Conservation (phyloP, 1,140 invertebrate genomes). For the Potamilus streckersoni region DNA sequence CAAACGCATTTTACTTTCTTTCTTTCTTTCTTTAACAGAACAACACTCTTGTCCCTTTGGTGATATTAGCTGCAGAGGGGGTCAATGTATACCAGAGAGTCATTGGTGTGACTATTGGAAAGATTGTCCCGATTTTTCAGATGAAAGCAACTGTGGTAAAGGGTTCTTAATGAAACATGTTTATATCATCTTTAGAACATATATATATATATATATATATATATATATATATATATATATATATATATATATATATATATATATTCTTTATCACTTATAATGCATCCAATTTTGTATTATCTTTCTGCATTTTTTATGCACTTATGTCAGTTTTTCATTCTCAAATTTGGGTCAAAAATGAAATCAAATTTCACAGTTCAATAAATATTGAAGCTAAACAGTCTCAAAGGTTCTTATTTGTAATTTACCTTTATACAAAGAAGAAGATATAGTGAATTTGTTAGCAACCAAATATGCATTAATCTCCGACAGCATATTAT, state of each 20-base stretch:
- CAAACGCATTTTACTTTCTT: neutral
- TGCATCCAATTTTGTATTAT: neutral
- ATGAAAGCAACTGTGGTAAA: conserved; percentile 65
- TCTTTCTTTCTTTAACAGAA: conserved; percentile 20
- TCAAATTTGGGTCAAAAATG: neutral
- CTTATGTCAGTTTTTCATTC: neutral
- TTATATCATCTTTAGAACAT: too few relatives aligned
- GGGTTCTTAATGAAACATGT: neutral
- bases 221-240: too few relatives aligned
- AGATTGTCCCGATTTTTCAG: conserved; percentile 69
- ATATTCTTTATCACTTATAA: too few relatives aligned
- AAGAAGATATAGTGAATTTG: too few relatives aligned
- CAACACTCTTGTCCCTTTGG: conserved; percentile 68
- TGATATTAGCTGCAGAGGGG: conserved; percentile 73
- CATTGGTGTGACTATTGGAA: conserved; percentile 67
- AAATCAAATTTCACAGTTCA: neutral
- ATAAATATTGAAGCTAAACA: too few relatives aligned
- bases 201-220: too few relatives aligned
- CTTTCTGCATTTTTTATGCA: neutral
- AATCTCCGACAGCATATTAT: too few relatives aligned
- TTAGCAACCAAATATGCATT: too few relatives aligned
- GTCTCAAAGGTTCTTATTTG: too few relatives aligned
- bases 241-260: too few relatives aligned
- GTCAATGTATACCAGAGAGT: conserved; percentile 64
- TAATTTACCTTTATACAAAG: too few relatives aligned